Base-by-base conservation (phyloP, 2,797 vertebrate species). In the Momotus momota region DNA sequence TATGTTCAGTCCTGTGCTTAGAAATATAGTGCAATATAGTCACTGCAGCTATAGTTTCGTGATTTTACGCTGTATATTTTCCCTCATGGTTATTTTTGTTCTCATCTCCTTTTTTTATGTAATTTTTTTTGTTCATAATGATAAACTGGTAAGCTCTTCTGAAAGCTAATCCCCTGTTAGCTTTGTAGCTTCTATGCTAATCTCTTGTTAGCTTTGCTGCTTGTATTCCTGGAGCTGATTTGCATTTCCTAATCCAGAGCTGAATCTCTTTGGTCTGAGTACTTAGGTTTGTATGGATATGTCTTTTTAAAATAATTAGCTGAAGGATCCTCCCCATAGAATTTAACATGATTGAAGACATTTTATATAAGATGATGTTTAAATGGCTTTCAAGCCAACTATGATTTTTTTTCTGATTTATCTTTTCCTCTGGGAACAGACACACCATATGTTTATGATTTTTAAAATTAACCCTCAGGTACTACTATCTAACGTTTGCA, bases 111-210 rank as follows among this genome's bases (percentile, higher is more conserved):
- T 55, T 83, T 81, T 86, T 83, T 54, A 27, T 65, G 25, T 86
- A 88, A 48, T 43, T 65, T n/a, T 82, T 93, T 92, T 82, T 79
- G 58, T 92, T 88, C 89, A 35, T 78, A 87, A 84, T 15, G 29
- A 87, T 84, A 94, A 94, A 95, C 83, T 91, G 77, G 90, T 86
- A 96, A 95, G 33, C 64, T 83, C 52, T 96, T 91, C 66, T 93
- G 75, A 91, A 97, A 96, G 75, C 86, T 94, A 97, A 97, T 97
- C 86, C 83, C 52, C 77, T 90, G 83, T 96, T 96, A 97, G 88
- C 81, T 95, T 91, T 89, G 55, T 81, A 92, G 71, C 33, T 96
- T 93, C 71, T 80, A 14, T 67, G 48, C 10, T 95, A 94, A 95
- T 93, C 94, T 89, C 86, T 93, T 94, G 92, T 94, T 96, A 92